Evolutionary conservation across 1,140 invertebrate genomes (phyloP), one percentile per base, ranked within the genome.

Genomic region (Glossosoma conforme): DNA sequence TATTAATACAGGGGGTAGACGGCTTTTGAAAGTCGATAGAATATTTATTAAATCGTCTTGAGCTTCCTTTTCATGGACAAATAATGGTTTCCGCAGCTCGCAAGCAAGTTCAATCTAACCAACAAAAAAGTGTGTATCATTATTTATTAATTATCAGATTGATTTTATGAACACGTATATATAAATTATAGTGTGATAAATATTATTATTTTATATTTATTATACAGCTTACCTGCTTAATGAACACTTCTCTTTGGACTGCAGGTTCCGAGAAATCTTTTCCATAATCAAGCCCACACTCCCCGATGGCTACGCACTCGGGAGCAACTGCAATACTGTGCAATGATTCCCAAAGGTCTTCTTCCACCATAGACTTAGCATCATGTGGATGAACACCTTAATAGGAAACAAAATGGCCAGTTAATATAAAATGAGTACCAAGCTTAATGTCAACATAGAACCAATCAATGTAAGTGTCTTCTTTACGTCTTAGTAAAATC

Each of bases 281-380:
- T 70, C 89, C 93, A 67, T 93, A 97, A 74, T 97, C 93, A 46
- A 97, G 77, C 11, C 93, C 93, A 72, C 92, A 96, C 74, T 94
- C 91, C 11, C 93, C 93, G 17, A 97, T 80, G 1, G 93, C 93
- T 24, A 97, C 92, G 74, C 91, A 95, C 74, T 95, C 91, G 13
- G 84, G 82, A 66, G 90, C 89, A 36, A 73, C 70, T 2, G 87
- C 84, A 47, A 92, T 81, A 58, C 80, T 77, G 62, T 79, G 76
- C 25, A 91, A 68, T 61, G 90, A 86, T 46, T 78, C 69, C 74
- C 84, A 78, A 44, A 80, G 79, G 52, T 81, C 79, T 60, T 88
- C 84, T 41, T 92, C 87, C 45, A 83, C 81, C 83, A 92, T 96
- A 2, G 88, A 89, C 73, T 95, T 96, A 1, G 93, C 92, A 76